Evolutionary conservation across 2,797 vertebrate genomes (phyloP), one percentile per base, ranked within the genome.

Genomic region (Catamblyrhynchus diadema): DNA sequence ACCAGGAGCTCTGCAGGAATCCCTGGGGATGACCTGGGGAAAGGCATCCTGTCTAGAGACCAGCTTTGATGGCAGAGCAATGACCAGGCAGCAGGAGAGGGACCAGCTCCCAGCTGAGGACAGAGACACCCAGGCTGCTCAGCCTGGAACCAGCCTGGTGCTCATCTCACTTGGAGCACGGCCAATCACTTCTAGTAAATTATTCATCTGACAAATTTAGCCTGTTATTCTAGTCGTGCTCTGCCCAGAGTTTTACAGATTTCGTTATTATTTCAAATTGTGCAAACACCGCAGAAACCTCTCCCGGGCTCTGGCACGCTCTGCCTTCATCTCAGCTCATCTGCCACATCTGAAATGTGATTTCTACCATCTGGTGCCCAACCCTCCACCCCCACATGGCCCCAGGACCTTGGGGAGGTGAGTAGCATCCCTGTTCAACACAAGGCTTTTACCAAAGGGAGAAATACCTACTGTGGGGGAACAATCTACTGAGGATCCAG

Each of bases 161-260:
- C 77, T 90, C 6, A 0, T 88, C 85, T 94, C 27, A 1, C 86
- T 94, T 93, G 93, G 95, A 95, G 81, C 14, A 1, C 24, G 1
- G 90, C 96, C 96, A 97, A 78, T 87, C 50, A 44, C 73, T 95
- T 75, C 82, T 92, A 87, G 84, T 97, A 94, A 95, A 97, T 95
- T 97, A 95, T 97, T 96, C 95, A 95, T 93, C 92, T 1, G 15
- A 89, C 88, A 92, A 89, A 95, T 95, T 93, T 93, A 96, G 94
- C 81, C 88, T 92, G 86, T 96, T 95, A 96, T 88, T 94, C 93
- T 78, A 89, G 82, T 53, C 88, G 4, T 92, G 92, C 93, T 95
- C 89, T 89, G 67, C 65, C 79, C 86, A 74, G 94, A 90, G 90
- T 95, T 91, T 89, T 96, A 93, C 95, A 95, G 92, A 95, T 97